These are phyloP conservation scores for Mus spicilegus DNA, from an alignment of 2,113 vertebrate species.

Conservation along the genomic window DNA sequence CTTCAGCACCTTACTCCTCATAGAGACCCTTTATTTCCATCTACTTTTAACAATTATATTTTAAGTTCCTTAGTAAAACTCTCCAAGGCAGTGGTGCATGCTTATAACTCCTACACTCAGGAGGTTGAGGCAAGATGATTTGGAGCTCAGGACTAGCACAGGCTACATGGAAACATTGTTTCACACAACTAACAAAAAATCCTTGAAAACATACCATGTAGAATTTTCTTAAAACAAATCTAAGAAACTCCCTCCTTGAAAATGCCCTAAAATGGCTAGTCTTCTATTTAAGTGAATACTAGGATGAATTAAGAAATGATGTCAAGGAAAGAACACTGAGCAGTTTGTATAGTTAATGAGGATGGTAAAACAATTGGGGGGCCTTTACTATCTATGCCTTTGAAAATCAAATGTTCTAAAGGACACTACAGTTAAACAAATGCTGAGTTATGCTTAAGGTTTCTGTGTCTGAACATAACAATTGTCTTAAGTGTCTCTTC, in stretches of 20 bases:
- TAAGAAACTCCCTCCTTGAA: conserved; percentile 37
- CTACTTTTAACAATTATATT: not conserved
- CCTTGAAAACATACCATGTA: not conserved
- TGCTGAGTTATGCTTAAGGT: not conserved
- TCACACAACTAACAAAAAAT: not conserved
- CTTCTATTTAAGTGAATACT: conserved; percentile 29
- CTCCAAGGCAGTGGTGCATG: not conserved
- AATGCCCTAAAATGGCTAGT: not conserved
- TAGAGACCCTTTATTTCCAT: not conserved
- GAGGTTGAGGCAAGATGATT: not conserved
- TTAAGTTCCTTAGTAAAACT: conserved; percentile 28
- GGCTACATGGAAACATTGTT: not conserved
- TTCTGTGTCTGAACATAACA: conserved; percentile 16
- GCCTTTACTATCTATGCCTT: conserved; percentile 29
- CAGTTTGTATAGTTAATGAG: conserved; percentile 16
- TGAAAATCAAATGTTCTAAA: conserved; percentile 47
- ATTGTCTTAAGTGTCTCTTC: conserved; percentile 24
- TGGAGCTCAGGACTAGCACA: not conserved
- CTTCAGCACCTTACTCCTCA: not conserved
- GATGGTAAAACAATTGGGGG: not conserved
- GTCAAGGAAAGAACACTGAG: conserved; percentile 2
- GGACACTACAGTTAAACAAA: conserved; percentile 35
- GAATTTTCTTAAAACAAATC: conserved; percentile 30
- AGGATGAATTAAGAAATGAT: not conserved
- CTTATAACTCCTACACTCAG: not conserved